Percentiles rank a stretch among this genome's conserved stretches.
Evolutionary conservation across 2,888 invertebrate species (phyloP).

Genomic region (Chrysotoxum bicinctum): DNA sequence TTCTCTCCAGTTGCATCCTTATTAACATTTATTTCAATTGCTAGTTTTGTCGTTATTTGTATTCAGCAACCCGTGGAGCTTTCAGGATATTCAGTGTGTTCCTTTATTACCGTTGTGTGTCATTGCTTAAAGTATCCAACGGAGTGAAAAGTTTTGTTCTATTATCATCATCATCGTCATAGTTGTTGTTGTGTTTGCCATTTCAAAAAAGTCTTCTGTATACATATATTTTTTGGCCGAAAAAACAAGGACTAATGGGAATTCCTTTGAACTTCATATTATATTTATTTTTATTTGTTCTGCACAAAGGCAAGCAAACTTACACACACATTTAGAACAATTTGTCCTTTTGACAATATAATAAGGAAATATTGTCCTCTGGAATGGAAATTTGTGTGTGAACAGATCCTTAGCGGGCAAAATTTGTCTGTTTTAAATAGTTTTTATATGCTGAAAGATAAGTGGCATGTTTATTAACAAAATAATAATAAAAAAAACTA

Average conservation of each 20-base stretch:
- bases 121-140: constrained; percentile 61
- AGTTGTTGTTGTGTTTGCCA: not conserved
- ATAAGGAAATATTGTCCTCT: constrained; percentile 58
- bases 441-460: not conserved
- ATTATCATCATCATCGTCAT: constrained; percentile 36
- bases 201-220: constrained; percentile 23
- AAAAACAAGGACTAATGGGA: constrained; percentile 67
- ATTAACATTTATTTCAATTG: constrained; percentile 74
- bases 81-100: constrained; percentile 17
- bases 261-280: constrained; percentile 59
- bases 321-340: constrained; percentile 45
- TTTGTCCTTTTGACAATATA: constrained; percentile 61
- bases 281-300: not conserved
- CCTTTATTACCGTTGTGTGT: constrained; percentile 50
- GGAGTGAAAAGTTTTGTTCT: constrained; percentile 68
- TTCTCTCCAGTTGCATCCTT: constrained; percentile 60
- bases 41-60: constrained; percentile 59
- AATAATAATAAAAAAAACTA: constrained; percentile 14
- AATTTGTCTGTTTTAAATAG: constrained; percentile 19
- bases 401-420: not conserved
- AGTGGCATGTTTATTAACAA: constrained; percentile 43
- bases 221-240: constrained; percentile 43
- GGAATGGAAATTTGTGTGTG: constrained; percentile 60
- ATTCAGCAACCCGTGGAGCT: constrained; percentile 32
- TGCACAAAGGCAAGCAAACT: not conserved